Percentiles rank a stretch among this genome's conserved stretches.
phyloP scores from a whole-genome alignment of 1,140 invertebrate genomes.

The Helicoverpa armigera region DNA sequence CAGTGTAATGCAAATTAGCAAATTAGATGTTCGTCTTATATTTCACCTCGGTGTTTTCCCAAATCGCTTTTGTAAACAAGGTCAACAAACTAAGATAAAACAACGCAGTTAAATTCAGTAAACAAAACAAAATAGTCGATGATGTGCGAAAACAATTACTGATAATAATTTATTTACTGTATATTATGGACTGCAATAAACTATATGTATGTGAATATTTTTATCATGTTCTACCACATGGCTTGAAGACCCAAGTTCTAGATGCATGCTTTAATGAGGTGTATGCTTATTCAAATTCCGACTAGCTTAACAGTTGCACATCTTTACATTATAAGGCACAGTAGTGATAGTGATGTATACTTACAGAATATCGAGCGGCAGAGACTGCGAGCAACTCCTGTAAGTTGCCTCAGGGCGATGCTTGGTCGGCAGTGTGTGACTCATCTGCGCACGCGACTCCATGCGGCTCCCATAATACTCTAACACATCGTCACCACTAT shows the following conservation, averaged over 20 bases:
- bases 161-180: too few species aligned
- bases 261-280: too few species aligned
- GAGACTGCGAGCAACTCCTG: constrained; percentile 83
- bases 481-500: constrained; percentile 36
- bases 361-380: constrained; percentile 86
- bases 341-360: constrained; percentile 57
- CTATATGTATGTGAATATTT: too few species aligned
- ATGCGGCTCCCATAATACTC: constrained; percentile 73
- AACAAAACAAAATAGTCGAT: not conserved
- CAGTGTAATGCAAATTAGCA: not conserved
- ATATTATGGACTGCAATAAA: too few species aligned
- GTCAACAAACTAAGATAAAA: not conserved
- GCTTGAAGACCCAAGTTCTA: too few species aligned
- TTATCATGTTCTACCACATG: too few species aligned
- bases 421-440: constrained; percentile 77
- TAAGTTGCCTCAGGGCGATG: constrained; percentile 78
- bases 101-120: not conserved
- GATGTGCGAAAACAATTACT: too few species aligned
- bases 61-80: not conserved
- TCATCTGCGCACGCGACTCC: constrained; percentile 81
- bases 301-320: too few species aligned
- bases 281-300: too few species aligned
- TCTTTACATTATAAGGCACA: not conserved
- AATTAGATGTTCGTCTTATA: not conserved
- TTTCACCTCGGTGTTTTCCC: not conserved